These are phyloP conservation scores for Seriola rivoliana DNA, from an alignment of 2,113 vertebrate genomes.

Conservation along the genomic window DNA sequence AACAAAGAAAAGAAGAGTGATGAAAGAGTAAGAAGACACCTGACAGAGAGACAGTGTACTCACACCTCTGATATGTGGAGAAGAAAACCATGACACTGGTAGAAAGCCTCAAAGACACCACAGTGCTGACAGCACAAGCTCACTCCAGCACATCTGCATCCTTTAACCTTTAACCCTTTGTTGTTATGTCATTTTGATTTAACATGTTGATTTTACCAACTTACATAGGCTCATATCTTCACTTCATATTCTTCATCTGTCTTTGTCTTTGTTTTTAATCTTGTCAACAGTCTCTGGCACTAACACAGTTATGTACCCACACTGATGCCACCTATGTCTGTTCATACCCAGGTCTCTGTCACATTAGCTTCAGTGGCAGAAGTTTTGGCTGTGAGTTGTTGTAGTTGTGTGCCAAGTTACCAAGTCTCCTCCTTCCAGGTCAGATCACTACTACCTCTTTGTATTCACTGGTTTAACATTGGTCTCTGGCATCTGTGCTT, in stretches of 20 bases:
- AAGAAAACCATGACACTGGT: too few species aligned
- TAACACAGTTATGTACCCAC: not conserved
- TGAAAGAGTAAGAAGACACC: not conserved
- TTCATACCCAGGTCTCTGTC: not conserved
- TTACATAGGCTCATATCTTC: not conserved
- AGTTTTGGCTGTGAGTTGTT: not conserved
- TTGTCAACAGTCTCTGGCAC: not conserved
- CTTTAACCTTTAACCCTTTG: not conserved
- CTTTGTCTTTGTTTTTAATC: not conserved
- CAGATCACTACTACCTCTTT: too few species aligned
- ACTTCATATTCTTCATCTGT: not conserved
- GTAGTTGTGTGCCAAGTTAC: not conserved
- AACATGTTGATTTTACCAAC: not conserved
- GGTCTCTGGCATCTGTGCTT: too few species aligned
- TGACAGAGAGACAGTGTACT: too few species aligned
- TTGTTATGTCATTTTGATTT: not conserved
- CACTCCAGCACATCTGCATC: too few species aligned
- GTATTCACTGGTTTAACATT: too few species aligned
- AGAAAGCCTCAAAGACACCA: too few species aligned
- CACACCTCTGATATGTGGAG: too few species aligned
- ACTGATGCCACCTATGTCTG: not conserved
- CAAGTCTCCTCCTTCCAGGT: too few species aligned
- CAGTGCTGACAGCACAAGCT: too few species aligned
- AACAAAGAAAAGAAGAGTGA: not conserved
- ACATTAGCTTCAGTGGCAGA: not conserved